Conservation (phyloP, 2,113 vertebrate species). For the Chaenogobius annularis region DNA sequence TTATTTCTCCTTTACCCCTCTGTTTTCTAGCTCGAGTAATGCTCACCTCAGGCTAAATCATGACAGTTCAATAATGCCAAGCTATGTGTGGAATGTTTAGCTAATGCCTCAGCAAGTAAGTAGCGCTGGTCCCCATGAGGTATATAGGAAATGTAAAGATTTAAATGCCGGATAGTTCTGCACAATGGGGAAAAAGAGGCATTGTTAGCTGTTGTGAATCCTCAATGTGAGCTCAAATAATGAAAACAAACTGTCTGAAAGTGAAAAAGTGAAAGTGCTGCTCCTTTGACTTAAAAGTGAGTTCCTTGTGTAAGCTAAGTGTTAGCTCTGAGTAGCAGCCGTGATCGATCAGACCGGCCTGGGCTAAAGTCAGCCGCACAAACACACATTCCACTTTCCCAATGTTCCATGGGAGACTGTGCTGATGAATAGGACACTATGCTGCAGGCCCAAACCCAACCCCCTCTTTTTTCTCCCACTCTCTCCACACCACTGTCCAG, state of each 20-base stretch:
- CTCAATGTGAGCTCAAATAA: neutral
- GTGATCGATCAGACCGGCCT: constrained; percentile 74
- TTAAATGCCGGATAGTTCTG: neutral
- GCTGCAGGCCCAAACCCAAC: constrained; percentile 59
- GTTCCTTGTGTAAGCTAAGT: constrained; percentile 29
- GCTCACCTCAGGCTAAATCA: constrained; percentile 72
- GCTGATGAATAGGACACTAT: constrained; percentile 71
- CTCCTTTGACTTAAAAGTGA: constrained; percentile 10
- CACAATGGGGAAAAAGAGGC: neutral
- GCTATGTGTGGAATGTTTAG: constrained; percentile 81
- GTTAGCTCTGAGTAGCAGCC: constrained; percentile 32
- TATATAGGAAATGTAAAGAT: neutral
- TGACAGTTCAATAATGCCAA: constrained; percentile 81
- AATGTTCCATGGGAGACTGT: constrained; percentile 78
- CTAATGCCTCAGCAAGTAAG: constrained; percentile 65
- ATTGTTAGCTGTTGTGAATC: constrained; percentile 4
- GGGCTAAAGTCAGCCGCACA: constrained; percentile 74
- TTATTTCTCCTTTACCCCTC: constrained; percentile 61
- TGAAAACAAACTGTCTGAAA: constrained; percentile 5
- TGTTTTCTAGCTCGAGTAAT: constrained; percentile 51
- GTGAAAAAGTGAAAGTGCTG: constrained; percentile 10
- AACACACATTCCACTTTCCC: constrained; percentile 77
- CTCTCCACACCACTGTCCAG: constrained; percentile 61
- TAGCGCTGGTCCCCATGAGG: constrained; percentile 47
- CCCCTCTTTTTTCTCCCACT: constrained; percentile 38